Conservation (phyloP, 2,113 vertebrate species). For the Aphyosemion australe region DNA sequence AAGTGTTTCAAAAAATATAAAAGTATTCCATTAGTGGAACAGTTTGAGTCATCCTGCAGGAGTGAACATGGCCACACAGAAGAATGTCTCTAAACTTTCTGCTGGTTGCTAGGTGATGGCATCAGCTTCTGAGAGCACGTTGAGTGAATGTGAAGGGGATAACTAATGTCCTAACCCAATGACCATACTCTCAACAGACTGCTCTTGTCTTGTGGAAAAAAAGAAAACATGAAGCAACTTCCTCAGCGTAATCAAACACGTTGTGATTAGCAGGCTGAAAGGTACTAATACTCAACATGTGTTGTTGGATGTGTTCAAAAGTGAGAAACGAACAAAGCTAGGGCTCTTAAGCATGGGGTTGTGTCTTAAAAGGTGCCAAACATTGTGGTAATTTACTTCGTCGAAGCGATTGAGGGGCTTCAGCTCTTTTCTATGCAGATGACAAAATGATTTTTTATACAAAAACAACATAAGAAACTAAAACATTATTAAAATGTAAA, state of each 20-base stretch:
- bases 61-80: conserved; percentile 53
- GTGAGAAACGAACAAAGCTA: conserved; percentile 15
- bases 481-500: too few relatives aligned
- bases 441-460: too few relatives aligned
- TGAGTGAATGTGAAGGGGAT: conserved; percentile 71
- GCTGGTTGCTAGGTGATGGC: conserved; percentile 75
- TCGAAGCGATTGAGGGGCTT: too few relatives aligned
- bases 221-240: conserved; percentile 65
- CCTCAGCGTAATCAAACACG: conserved; percentile 59
- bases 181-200: conserved; percentile 84
- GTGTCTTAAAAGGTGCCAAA: background rate
- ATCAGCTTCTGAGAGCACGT: conserved; percentile 76
- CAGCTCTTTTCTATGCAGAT: too few relatives aligned
- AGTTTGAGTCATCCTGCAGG: conserved; percentile 37
- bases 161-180: conserved; percentile 84
- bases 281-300: conserved; percentile 59
- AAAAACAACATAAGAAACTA: too few relatives aligned
- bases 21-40: conserved; percentile 33
- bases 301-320: conserved; percentile 45
- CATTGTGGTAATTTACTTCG: background rate
- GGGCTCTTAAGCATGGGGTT: conserved; percentile 2
- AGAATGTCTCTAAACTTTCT: conserved; percentile 64
- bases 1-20: background rate
- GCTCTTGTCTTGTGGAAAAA: conserved; percentile 70
- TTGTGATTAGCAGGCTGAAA: conserved; percentile 43